A percentile compares a stretch with the other conserved stretches of the same genome.
phyloP scores from a whole-genome alignment of 2,888 invertebrate species.

The Ornithoptera priamus region DNA sequence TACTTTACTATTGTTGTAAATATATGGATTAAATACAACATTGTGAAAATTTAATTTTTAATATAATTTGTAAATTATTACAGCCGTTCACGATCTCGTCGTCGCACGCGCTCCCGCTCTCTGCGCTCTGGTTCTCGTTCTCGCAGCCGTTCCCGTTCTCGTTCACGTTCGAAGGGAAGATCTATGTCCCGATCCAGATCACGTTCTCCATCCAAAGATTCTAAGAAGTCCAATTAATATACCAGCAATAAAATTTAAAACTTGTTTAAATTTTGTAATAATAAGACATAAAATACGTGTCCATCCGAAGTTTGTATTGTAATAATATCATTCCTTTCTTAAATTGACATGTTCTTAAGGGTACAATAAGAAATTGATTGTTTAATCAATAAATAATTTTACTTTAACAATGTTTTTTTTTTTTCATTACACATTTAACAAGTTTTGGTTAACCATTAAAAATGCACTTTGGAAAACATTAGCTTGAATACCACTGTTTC shows the following conservation, averaged over 20 bases:
- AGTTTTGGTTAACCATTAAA: background rate
- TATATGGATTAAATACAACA: conserved; percentile 26
- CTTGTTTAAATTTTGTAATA: conserved; percentile 29
- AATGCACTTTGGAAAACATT: too few species aligned
- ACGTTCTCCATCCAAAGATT: conserved; percentile 74
- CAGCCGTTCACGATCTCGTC: conserved; percentile 82
- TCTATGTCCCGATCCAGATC: conserved; percentile 75
- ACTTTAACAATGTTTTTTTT: background rate
- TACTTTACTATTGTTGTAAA: background rate
- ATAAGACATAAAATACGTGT: conserved; percentile 32
- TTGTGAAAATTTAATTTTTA: conserved; percentile 9
- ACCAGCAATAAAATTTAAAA: conserved; percentile 30
- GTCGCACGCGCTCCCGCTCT: conserved; percentile 82
- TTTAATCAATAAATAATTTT: conserved; percentile 58
- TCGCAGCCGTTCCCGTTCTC: conserved; percentile 72
- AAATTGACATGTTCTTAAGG: conserved; percentile 50
- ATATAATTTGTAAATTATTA: conserved; percentile 36
- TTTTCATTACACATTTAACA: background rate
- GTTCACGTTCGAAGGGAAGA: conserved; percentile 74
- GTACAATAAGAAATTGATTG: conserved; percentile 56
- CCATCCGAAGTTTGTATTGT: conserved; percentile 31
- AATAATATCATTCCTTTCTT: conserved; percentile 62
- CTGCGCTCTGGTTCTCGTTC: conserved; percentile 74
- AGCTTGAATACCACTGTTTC: too few species aligned
- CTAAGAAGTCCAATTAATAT: conserved; percentile 70